These are phyloP conservation scores for Zosterops lateralis DNA, from an alignment of 2,113 vertebrate species.

Conservation along the genomic window DNA sequence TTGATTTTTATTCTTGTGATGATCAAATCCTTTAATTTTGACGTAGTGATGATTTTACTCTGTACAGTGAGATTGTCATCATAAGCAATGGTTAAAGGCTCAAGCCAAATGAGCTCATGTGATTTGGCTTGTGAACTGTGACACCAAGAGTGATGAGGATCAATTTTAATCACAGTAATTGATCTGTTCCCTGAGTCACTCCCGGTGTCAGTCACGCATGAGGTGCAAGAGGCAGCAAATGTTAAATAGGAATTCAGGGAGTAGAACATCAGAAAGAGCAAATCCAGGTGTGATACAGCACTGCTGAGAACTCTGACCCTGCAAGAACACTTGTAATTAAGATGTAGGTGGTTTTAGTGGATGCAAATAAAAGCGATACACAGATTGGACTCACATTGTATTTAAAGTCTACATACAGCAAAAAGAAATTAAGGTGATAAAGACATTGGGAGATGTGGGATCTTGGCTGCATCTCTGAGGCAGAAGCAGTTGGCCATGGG, in stretches of 20 bases:
- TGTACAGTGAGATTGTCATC: background rate
- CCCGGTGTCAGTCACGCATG: background rate
- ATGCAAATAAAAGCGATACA: background rate
- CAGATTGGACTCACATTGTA: background rate
- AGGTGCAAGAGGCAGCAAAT: background rate
- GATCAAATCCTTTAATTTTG: background rate
- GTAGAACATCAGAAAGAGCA: background rate
- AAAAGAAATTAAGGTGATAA: background rate
- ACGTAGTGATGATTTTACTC: background rate
- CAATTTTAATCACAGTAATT: conserved; percentile 57
- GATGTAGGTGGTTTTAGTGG: background rate
- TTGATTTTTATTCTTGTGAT: background rate
- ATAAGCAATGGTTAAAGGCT: background rate
- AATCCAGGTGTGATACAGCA: background rate
- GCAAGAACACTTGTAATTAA: background rate
- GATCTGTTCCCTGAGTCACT: conserved; percentile 38
- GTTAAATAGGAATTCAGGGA: background rate
- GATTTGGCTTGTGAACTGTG: background rate
- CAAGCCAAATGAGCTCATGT: background rate
- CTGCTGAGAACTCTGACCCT: background rate
- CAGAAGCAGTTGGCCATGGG: background rate
- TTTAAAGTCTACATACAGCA: background rate
- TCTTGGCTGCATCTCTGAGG: background rate
- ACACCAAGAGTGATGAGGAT: background rate
- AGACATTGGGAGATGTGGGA: background rate